These are phyloP conservation scores for Drosophila emarginata DNA, from an alignment of 2,888 invertebrate species.

Conservation along the genomic window DNA sequence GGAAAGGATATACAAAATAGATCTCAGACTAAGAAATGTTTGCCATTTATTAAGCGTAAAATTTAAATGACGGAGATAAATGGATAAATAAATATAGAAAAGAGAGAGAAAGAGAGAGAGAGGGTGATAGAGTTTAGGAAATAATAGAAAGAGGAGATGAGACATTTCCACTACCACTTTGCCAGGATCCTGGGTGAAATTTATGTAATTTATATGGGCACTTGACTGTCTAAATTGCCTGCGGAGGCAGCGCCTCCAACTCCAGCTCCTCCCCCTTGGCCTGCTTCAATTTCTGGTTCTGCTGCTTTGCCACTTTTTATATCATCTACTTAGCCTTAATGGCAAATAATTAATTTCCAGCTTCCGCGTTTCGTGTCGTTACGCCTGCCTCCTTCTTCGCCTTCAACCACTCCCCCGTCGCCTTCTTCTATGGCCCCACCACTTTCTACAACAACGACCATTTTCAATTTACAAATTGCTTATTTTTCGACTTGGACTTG, in stretches of 20 bases:
- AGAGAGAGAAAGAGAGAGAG: not conserved
- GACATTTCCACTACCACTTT: slow-evolving; percentile 29
- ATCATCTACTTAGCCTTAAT: slow-evolving; percentile 83
- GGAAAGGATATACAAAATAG: not conserved
- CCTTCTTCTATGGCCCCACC: not conserved
- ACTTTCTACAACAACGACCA: slow-evolving; percentile 51
- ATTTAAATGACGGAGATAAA: not conserved
- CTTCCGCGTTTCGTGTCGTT: slow-evolving; percentile 77
- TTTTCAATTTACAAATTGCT: slow-evolving; percentile 79
- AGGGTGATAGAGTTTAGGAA: not conserved
- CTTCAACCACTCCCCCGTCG: slow-evolving; percentile 16
- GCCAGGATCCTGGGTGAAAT: slow-evolving; percentile 73
- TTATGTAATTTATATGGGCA: slow-evolving; percentile 83
- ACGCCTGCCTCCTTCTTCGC: slow-evolving; percentile 14
- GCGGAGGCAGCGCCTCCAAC: slow-evolving; percentile 64
- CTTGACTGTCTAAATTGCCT: slow-evolving; percentile 83
- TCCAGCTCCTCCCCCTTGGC: slow-evolving; percentile 1
- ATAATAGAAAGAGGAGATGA: not conserved
- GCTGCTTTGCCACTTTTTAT: slow-evolving; percentile 75
- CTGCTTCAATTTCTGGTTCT: not conserved
- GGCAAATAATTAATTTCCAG: slow-evolving; percentile 83
- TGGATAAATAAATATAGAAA: not conserved
- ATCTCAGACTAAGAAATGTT: not conserved
- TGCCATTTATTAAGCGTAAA: slow-evolving; percentile 2
- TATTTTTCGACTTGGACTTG: slow-evolving; percentile 74